phyloP scores from a whole-genome alignment of 2,113 vertebrate genomes.

The Atrichornis clamosus region DNA sequence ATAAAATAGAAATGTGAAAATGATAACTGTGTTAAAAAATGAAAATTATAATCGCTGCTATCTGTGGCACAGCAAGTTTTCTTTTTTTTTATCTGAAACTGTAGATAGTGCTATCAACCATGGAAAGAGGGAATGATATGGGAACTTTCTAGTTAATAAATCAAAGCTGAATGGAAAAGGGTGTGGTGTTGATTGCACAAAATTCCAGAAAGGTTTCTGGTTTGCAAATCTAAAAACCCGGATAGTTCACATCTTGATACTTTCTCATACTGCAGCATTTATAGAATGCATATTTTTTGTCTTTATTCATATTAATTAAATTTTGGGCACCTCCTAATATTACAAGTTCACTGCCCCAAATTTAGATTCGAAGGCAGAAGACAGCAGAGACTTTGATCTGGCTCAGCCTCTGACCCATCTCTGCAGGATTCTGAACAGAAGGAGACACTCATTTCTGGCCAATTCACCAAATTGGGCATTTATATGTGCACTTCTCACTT shows the following conservation, averaged over 20 bases:
- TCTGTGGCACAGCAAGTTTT: background rate
- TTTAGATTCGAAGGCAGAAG: background rate
- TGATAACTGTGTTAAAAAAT: background rate
- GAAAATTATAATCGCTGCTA: background rate
- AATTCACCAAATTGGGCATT: background rate
- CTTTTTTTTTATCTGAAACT: background rate
- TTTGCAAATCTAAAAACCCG: background rate
- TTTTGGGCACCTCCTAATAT: background rate
- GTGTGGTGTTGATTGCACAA: background rate
- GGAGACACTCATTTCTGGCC: background rate
- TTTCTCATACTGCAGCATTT: background rate
- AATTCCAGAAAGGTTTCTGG: background rate
- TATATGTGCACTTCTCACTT: background rate
- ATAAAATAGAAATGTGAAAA: background rate
- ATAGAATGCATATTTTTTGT: background rate
- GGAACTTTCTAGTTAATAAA: background rate
- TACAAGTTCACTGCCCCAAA: background rate
- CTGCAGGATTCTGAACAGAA: background rate
- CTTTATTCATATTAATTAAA: background rate
- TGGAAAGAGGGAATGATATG: background rate
- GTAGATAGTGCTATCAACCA: background rate
- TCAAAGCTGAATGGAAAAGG: background rate
- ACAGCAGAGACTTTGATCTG: background rate
- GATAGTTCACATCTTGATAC: background rate
- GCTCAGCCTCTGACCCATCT: background rate